Base-by-base conservation (phyloP, 2,888 invertebrate genomes). In the Tromatobia lineatoria region DNA sequence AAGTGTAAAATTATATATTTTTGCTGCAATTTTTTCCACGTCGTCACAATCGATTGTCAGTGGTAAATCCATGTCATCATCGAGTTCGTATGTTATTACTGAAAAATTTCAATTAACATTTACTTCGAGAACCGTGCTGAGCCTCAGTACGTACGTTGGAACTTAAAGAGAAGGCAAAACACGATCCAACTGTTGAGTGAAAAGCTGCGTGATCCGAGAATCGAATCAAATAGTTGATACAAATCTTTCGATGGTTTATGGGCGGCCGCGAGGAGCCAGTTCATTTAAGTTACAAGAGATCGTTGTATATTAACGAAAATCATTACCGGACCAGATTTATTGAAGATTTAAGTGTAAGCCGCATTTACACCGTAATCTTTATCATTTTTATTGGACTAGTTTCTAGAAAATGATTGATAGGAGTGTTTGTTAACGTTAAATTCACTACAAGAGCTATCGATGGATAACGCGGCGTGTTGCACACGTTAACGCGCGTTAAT, bases 341-440 rank as follows among this genome's bases (percentile, higher is more conserved):
- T 70, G 78, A 78, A 69, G 61, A 78, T 79, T 82, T 79, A 45
- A 74, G 61, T 69, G 47, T 75, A 83, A 79, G 52, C 38, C 54
- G 82, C 82, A 70, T 80, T 75, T 70, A 75, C 54, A 59, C 42
- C 52, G 42, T 64, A 34, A 50, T 64, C 15, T 42, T 69, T 80
- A 69, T 73, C 64, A 8, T 70, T 82, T 77, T 71, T 29, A 64
- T 50, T 38, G 20, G 45, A 66, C 42, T 77, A 79, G 70, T 38
- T 52, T 57, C 74, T 52, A 73, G 61, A 59, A 47, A 52, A 57
- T 29, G 38, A 76, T 77, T 61, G 81, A 47, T 67, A 38, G 80
- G 54, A 47, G 71, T 82, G 81, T 85, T 85, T 70, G 78, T 81
- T 78, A 81, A 83, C 57, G 42, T 79, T 81, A 71, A 79, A 82